A percentile compares a stretch with the other conserved stretches of the same genome.
Conservation (phyloP, 2,888 invertebrate genomes). For the Brassicogethes aeneus region DNA sequence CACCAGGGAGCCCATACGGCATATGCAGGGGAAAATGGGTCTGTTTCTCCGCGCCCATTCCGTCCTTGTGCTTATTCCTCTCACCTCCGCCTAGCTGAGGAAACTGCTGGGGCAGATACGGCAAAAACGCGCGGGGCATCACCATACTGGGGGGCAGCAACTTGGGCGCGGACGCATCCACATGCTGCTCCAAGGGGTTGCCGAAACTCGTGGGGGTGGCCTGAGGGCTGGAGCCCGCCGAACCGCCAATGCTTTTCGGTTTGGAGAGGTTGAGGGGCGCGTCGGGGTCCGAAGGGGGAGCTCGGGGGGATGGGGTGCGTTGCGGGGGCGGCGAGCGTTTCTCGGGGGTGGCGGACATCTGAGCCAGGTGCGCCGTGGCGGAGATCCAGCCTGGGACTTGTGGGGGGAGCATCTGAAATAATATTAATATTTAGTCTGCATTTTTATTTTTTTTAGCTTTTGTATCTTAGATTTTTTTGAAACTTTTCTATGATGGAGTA, state of each 20-base stretch:
- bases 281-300: constrained; percentile 53
- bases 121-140: constrained; percentile 51
- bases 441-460: too few relatives aligned
- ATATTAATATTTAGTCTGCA: background rate
- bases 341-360: constrained; percentile 47
- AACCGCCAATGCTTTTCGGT: constrained; percentile 57
- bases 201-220: constrained; percentile 34
- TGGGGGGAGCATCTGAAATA: constrained; percentile 46
- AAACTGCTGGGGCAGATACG: constrained; percentile 51
- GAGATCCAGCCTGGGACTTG: constrained; percentile 52
- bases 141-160: constrained; percentile 50
- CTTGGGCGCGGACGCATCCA: constrained; percentile 49
- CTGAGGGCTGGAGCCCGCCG: constrained; percentile 47
- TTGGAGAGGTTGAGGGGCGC: constrained; percentile 84
- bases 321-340: constrained; percentile 34
- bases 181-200: constrained; percentile 44
- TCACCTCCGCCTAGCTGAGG: constrained; percentile 36
- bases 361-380: constrained; percentile 63
- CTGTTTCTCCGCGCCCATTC: constrained; percentile 31
- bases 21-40: constrained; percentile 37
- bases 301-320: constrained; percentile 39
- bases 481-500: too few relatives aligned
- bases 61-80: constrained; percentile 34
- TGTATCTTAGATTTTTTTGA: too few relatives aligned
- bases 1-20: constrained; percentile 38